Evolutionary conservation across 2,113 vertebrate genomes (phyloP).

Genomic region (Ctenodactylus gundi): DNA sequence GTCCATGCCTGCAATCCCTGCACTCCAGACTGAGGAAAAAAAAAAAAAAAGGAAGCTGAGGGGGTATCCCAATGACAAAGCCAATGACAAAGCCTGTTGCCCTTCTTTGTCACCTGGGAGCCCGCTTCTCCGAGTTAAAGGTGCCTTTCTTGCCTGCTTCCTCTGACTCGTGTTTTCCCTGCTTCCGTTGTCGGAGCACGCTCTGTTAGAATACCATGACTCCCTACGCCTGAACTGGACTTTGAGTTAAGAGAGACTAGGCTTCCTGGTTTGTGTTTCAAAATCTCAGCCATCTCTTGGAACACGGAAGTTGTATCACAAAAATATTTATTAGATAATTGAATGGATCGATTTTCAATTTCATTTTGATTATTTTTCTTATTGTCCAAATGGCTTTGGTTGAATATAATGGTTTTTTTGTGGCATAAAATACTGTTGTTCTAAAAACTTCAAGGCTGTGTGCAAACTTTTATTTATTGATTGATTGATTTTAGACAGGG

Average conservation of each 20-base stretch:
- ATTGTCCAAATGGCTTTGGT: background rate
- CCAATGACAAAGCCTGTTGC: too few relatives aligned
- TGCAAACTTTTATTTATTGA: too few relatives aligned
- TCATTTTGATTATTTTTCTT: background rate
- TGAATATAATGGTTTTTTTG: background rate
- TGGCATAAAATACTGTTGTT: background rate
- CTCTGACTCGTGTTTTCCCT: background rate
- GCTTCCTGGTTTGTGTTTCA: background rate
- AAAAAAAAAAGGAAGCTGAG: too few relatives aligned
- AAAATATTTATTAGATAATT: background rate
- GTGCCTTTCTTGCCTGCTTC: background rate
- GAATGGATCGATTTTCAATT: too few relatives aligned
- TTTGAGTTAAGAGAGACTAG: background rate
- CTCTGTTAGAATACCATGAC: background rate
- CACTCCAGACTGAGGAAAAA: too few relatives aligned
- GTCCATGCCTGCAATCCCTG: too few relatives aligned
- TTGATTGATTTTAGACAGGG: too few relatives aligned
- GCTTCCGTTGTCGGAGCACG: background rate
- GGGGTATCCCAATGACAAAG: too few relatives aligned
- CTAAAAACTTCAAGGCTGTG: background rate
- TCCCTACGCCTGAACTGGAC: background rate
- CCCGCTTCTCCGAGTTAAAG: background rate
- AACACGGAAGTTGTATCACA: background rate
- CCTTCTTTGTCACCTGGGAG: background rate
- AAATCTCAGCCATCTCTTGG: background rate